Evolutionary conservation across 2,797 vertebrate genomes (phyloP).

Genomic region (Chaetophractus vellerosus): DNA sequence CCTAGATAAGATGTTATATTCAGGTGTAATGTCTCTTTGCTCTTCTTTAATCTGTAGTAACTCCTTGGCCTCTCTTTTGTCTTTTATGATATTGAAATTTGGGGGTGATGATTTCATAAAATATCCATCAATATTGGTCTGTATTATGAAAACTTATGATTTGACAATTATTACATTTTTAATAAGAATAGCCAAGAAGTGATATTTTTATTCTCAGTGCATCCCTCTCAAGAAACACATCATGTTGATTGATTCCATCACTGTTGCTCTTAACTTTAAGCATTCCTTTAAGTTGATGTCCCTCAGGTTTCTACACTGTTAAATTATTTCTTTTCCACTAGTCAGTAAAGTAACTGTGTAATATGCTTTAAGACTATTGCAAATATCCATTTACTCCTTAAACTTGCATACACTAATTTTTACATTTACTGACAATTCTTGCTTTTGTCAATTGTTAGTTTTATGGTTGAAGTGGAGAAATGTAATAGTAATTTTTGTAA

Average conservation of each 20-base stretch:
- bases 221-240: background rate
- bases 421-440: background rate
- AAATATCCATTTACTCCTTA: background rate
- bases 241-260: background rate
- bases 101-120: background rate
- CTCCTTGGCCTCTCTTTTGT: background rate
- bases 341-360: background rate
- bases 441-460: background rate
- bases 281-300: background rate
- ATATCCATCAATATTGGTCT: background rate
- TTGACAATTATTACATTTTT: background rate
- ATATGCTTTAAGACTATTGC: background rate
- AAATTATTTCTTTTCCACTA: background rate
- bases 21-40: background rate
- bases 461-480: background rate
- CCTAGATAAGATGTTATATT: background rate
- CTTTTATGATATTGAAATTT: background rate
- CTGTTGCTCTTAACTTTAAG: background rate
- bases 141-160: background rate
- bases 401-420: background rate
- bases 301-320: background rate
- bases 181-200: background rate
- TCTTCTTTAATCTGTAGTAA: background rate
- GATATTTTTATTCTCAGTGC: background rate
- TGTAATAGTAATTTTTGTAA: background rate